phyloP scores from a whole-genome alignment of 1,140 invertebrate genomes.

The Drosophila malerkotliana region DNA sequence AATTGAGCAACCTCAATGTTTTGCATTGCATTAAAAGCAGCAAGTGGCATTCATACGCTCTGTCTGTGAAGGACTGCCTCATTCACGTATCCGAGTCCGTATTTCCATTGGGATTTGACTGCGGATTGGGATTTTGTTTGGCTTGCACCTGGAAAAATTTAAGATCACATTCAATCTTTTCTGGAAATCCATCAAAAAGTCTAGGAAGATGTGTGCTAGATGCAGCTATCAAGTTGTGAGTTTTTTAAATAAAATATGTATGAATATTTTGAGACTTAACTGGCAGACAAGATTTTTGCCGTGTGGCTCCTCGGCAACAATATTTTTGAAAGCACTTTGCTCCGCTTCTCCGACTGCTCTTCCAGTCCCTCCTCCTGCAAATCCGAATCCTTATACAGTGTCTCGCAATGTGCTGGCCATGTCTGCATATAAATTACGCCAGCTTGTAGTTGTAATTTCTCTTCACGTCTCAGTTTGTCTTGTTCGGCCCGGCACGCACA shows the following conservation, averaged over 20 bases:
- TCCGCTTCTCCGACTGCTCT: slow-evolving; percentile 47
- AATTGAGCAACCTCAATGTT: slow-evolving; percentile 81
- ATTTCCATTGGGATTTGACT: slow-evolving; percentile 27
- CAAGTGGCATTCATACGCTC: slow-evolving; percentile 37
- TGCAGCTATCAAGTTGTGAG: not conserved
- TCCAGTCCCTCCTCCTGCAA: not conserved
- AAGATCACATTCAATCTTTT: not conserved
- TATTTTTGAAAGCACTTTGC: slow-evolving; percentile 48
- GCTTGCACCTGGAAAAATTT: slow-evolving; percentile 21
- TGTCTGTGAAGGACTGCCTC: slow-evolving; percentile 2
- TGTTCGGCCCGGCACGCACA: slow-evolving; percentile 58
- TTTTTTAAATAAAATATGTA: not conserved
- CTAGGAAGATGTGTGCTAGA: not conserved
- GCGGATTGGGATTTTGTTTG: slow-evolving; percentile 8
- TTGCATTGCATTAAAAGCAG: slow-evolving; percentile 74
- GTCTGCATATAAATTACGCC: slow-evolving; percentile 78
- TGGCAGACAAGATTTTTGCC: slow-evolving; percentile 6
- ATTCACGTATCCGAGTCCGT: slow-evolving; percentile 22
- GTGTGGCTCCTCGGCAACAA: slow-evolving; percentile 21
- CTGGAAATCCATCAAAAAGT: too few species aligned
- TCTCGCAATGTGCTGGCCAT: slow-evolving; percentile 71
- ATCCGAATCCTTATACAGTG: slow-evolving; percentile 41
- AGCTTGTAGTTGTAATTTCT: slow-evolving; percentile 76
- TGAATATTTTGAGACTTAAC: not conserved
- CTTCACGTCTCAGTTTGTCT: slow-evolving; percentile 71